Evolutionary conservation across 2,113 vertebrate genomes (phyloP), one percentile per base, ranked within the genome.

Genomic region (Festucalex cinctus): DNA sequence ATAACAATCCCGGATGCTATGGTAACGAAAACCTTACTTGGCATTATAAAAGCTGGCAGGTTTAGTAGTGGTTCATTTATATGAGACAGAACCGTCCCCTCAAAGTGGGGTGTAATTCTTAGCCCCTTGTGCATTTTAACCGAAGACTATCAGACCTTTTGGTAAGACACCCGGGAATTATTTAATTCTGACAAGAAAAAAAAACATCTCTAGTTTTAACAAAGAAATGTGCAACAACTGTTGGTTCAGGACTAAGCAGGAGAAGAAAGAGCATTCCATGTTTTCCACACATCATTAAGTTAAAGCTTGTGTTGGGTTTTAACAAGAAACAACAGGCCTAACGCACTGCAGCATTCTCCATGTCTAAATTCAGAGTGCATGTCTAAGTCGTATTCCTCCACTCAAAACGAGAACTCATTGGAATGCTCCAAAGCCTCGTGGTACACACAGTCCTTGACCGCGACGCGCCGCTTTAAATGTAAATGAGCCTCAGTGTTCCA

Each of bases 371-470:
- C 6, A 22, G 60, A 63, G 36, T 69, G 74, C 70, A 76, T 79
- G 78, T 88, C 82, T 12, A 43, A 73, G 70, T 58, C 62, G 61
- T 74, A 82, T 83, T 71, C 80, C 75, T 72, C 66, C 65, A 41
- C 76, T 84, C 82, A 74, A 71, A 84, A 73, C 75, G 44, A 68
- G 46, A 80, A 77, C 80, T 88, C 83, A 86, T 86, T 85, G 81
- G 81, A 81, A 88, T 88, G 85, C 84, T 82, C 76, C 73, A 64
- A 76, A 72, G 69, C 77, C 75, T 65, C 28, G 51, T n/a, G 39
- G 84, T 70, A 85, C 84, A 82, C 78, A 78, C 74, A 85, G 88
- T 86, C 85, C 84, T 90, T 86, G 85, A 86, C 88, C 86, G 83
- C 85, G 73, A 83, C 83, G 78, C 54, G 77, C 82, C 79, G 76